A percentile compares a stretch with the other conserved stretches of the same genome.
phyloP scores from a whole-genome alignment of 2,797 vertebrate species.

The Gymnopithys bicolor region DNA sequence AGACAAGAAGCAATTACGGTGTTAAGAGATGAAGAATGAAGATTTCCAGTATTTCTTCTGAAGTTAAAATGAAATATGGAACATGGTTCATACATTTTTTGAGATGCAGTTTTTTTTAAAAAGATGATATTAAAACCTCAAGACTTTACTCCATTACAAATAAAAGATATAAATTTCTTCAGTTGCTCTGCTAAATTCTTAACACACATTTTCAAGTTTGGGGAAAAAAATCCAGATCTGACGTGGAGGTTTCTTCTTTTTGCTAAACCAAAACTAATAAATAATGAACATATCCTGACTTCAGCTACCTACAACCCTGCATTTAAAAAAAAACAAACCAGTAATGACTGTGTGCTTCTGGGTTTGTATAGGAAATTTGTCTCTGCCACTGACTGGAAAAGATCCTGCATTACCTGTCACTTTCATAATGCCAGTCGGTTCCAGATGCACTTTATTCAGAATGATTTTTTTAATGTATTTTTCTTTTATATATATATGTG shows the following conservation, averaged over 20 bases:
- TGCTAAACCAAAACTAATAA: neutral
- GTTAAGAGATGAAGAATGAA: neutral
- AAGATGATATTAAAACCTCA: neutral
- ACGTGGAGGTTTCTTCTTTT: neutral
- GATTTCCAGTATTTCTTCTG: neutral
- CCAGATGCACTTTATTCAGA: neutral
- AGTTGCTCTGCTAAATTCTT: neutral
- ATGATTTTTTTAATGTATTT: neutral
- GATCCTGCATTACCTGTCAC: neutral
- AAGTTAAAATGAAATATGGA: neutral
- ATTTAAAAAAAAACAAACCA: neutral
- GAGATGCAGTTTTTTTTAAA: neutral
- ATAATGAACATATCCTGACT: neutral
- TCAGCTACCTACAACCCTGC: neutral
- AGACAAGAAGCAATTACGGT: neutral
- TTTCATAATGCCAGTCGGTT: neutral
- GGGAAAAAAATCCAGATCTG: neutral
- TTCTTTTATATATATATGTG: neutral
- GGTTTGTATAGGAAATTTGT: neutral
- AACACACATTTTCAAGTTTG: neutral
- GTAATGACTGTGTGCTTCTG: neutral
- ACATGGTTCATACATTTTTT: neutral
- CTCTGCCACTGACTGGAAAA: neutral
- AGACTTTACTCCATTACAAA: neutral
- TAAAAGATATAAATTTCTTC: neutral